Base-by-base conservation (phyloP, 2,888 invertebrate genomes). In the Leptothorax acervorum region DNA sequence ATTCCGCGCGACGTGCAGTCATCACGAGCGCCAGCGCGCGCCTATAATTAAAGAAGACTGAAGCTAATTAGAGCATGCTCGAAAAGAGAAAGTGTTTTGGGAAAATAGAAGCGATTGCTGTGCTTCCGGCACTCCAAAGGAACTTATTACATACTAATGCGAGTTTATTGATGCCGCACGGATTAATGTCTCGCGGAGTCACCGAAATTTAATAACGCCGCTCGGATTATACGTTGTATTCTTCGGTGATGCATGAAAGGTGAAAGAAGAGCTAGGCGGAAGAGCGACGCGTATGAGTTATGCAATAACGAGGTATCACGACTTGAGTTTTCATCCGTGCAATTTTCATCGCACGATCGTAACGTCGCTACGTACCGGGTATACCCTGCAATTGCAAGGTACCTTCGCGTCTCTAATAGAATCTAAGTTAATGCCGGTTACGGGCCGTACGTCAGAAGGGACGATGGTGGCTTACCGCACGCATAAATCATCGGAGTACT, bases 391-490 rank as follows among this genome's bases (percentile, higher is more conserved):
- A 89, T 87, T 78, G 82, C 76, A 48, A 71, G 60, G 65, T 42
- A 45, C 48, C 75, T 55, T 45, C 84, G 87, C 71, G 79, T 85
- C 85, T 92, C 84, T 92, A 92, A 92, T 92, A 90, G 90, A 90
- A 91, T 91, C 87, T 89, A 85, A 86, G 84, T 82, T 84, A 83
- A 82, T 82, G 71, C 51, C 39, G 79, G 87, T 86, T 87, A 82
- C 78, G 53, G 74, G 81, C 66, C 85, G 86, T 89, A 70, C 79
- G 85, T 89, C 88, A 85, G 51, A 51, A 66, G 60, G 62, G 83
- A 85, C 70, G 89, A 85, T 89, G 75, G 87, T 84, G 92, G 90
- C 88, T 92, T 90, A 92, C 92, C 92, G 89, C 87, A 88, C 87
- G 68, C 86, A 88, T 90, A 92, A 92, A 91, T 92, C 92, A 90